Conservation (phyloP, 2,888 invertebrate genomes). For the Hemistola chrysoprasaria region DNA sequence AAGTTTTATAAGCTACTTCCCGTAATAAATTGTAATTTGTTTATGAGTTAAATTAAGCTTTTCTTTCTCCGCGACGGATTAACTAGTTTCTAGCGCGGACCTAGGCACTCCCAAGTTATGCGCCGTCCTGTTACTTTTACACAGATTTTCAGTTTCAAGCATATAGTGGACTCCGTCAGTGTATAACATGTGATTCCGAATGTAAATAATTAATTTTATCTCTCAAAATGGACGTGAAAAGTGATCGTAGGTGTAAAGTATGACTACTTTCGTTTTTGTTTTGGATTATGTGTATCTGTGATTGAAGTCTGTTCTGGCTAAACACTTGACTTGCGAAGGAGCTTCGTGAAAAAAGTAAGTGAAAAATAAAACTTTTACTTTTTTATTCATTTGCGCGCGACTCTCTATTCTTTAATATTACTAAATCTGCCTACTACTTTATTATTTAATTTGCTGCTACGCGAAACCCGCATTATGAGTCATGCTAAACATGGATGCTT, state of each 20-base stretch:
- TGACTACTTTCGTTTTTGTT: slow-evolving; percentile 42
- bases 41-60: slow-evolving; percentile 19
- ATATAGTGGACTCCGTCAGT: slow-evolving; percentile 19
- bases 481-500: slow-evolving; percentile 25
- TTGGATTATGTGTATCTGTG: slow-evolving; percentile 28
- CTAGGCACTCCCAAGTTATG: slow-evolving; percentile 44
- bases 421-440: too few relatives aligned
- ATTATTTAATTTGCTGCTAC: too few relatives aligned
- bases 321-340: not conserved
- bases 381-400: slow-evolving; percentile 13
- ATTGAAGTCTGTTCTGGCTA: slow-evolving; percentile 25
- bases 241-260: slow-evolving; percentile 60
- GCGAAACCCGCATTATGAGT: slow-evolving; percentile 14
- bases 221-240: slow-evolving; percentile 69
- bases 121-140: not conserved
- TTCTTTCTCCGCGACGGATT: slow-evolving; percentile 19
- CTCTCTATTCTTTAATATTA: not conserved
- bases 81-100: slow-evolving; percentile 23
- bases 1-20: slow-evolving; percentile 16
- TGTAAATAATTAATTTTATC: slow-evolving; percentile 65
- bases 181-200: slow-evolving; percentile 67
- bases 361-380: slow-evolving; percentile 15
- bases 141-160: slow-evolving; percentile 6
- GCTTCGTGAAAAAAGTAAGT: slow-evolving; percentile 32
- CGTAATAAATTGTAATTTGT: slow-evolving; percentile 4